Percentiles rank a stretch among this genome's conserved stretches.
phyloP scores from a whole-genome alignment of 2,113 vertebrate species.

The Australoheros scitulus region DNA sequence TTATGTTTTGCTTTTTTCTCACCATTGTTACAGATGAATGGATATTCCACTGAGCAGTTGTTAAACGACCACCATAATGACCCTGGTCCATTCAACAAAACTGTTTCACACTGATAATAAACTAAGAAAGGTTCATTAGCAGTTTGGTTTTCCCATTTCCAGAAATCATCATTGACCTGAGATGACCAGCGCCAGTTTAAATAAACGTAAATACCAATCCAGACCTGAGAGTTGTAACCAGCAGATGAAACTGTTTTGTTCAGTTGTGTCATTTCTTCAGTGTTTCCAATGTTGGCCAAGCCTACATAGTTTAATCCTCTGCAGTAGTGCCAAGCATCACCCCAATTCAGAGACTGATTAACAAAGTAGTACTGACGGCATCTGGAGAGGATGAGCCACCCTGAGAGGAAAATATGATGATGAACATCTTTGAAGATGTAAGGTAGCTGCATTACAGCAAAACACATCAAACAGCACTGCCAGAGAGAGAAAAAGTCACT shows the following conservation, averaged over 20 bases:
- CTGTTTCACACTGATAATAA: not conserved
- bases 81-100: not conserved
- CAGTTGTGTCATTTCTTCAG: not conserved
- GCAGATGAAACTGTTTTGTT: not conserved
- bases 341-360: accelerated
- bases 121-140: not conserved
- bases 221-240: not conserved
- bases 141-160: not conserved
- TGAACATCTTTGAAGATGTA: not conserved
- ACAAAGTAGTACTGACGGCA: not conserved
- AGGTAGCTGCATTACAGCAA: not conserved
- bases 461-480: not conserved
- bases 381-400: not conserved
- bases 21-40: not conserved
- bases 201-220: accelerated
- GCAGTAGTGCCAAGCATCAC: accelerated
- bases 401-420: not conserved
- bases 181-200: accelerated
- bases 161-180: not conserved
- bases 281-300: not conserved
- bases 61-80: accelerated
- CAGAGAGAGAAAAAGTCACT: not conserved
- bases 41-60: not conserved
- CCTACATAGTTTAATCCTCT: accelerated
- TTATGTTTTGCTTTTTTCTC: not conserved